Percentiles rank a stretch among this genome's conserved stretches.
Conservation (phyloP, 2,113 vertebrate genomes). For the Brevimyrus niger region DNA sequence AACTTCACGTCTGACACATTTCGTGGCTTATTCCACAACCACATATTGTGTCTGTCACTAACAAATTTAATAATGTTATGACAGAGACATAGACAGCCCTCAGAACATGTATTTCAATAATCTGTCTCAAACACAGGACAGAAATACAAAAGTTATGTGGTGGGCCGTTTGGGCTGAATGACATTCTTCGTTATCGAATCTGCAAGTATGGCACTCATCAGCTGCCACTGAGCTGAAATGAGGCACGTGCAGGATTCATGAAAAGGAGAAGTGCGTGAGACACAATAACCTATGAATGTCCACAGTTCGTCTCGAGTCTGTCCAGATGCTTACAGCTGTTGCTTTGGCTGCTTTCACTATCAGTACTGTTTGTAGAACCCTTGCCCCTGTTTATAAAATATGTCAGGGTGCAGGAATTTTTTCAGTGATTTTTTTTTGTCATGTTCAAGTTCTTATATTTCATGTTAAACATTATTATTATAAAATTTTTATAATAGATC, state of each 20-base stretch:
- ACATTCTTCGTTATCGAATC: background rate
- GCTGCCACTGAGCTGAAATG: background rate
- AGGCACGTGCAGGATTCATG: background rate
- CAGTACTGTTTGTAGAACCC: background rate
- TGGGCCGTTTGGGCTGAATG: background rate
- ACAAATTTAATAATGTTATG: background rate
- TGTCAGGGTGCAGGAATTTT: background rate
- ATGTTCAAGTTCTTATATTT: background rate
- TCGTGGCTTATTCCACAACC: background rate
- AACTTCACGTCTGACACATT: background rate
- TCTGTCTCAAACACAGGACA: background rate
- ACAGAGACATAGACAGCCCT: background rate
- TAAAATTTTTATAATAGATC: background rate
- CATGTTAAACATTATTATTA: background rate
- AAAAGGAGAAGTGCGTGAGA: background rate
- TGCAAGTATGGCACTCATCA: background rate
- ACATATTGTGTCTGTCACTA: background rate
- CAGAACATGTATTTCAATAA: background rate
- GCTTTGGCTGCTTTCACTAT: background rate
- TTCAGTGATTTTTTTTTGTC: background rate
- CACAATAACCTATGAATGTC: background rate
- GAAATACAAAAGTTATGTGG: background rate
- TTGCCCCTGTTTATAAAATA: background rate
- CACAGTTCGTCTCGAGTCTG: background rate
- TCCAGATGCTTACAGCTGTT: conserved; percentile 16